These are phyloP conservation scores for Alethe diademata DNA, from an alignment of 2,113 vertebrate species.

Conservation along the genomic window DNA sequence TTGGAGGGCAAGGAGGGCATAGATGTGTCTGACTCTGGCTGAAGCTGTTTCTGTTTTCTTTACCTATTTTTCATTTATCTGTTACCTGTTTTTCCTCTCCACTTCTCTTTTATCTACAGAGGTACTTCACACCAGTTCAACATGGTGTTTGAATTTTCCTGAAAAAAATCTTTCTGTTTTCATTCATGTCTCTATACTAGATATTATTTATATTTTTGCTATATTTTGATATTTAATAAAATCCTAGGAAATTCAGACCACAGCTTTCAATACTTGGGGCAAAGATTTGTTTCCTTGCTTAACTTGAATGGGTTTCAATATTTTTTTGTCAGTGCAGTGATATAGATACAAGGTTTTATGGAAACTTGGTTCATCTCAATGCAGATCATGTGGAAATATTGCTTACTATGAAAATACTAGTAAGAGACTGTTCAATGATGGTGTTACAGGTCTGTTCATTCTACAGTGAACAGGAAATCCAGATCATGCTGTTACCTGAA, in stretches of 20 bases:
- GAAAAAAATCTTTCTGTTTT: background rate
- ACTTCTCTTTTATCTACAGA: background rate
- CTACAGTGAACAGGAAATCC: background rate
- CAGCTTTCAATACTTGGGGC: background rate
- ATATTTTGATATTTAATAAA: background rate
- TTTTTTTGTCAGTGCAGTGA: background rate
- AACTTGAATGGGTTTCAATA: background rate
- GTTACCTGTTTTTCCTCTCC: background rate
- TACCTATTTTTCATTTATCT: background rate
- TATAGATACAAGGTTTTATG: background rate
- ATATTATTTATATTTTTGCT: background rate
- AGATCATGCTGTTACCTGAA: background rate
- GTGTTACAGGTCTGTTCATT: background rate
- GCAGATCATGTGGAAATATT: background rate
- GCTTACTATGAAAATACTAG: background rate
- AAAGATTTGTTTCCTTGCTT: background rate
- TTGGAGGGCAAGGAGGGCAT: background rate
- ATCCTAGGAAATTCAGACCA: background rate
- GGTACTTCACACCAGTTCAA: background rate
- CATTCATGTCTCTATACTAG: rapidly evolving
- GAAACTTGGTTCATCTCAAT: background rate
- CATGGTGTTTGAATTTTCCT: background rate
- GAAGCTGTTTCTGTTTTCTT: background rate
- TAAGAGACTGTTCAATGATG: background rate
- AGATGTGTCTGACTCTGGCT: background rate